A percentile compares a stretch with the other conserved stretches of the same genome.
Evolutionary conservation across 2,113 vertebrate species (phyloP).

Genomic region (Empidonax traillii): DNA sequence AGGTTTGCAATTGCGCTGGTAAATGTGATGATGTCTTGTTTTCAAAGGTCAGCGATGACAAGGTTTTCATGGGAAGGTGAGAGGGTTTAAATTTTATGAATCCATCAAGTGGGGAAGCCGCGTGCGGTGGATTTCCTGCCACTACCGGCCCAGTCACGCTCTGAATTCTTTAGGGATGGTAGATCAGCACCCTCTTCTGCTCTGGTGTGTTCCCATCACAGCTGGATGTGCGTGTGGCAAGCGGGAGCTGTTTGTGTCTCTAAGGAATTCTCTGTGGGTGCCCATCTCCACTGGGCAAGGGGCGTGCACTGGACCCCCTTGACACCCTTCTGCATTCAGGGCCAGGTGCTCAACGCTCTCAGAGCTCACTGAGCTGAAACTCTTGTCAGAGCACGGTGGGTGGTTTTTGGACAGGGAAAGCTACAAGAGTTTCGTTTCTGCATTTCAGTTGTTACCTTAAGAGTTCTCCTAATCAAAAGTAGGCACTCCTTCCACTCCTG

Average conservation of each 20-base stretch:
- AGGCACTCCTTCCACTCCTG: neutral
- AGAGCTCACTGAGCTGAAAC: slow-evolving; percentile 11
- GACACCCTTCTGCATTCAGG: neutral
- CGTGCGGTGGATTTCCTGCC: neutral
- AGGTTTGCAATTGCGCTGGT: neutral
- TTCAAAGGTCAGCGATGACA: neutral
- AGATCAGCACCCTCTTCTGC: neutral
- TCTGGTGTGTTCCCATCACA: neutral
- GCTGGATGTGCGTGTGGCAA: neutral
- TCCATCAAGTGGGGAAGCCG: neutral
- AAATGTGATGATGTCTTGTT: neutral
- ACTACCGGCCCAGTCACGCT: rapidly evolving
- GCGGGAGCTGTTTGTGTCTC: neutral
- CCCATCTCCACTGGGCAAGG: neutral
- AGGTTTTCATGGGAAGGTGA: neutral
- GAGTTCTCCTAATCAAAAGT: neutral
- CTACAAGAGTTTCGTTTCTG: slow-evolving; percentile 6
- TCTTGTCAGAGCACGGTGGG: neutral
- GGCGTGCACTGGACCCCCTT: neutral
- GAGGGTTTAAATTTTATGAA: neutral
- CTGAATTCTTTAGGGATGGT: slow-evolving; percentile 8
- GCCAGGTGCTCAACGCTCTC: neutral
- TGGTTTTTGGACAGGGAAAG: neutral
- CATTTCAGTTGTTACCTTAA: slow-evolving; percentile 48
- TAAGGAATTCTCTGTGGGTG: neutral